A percentile compares a stretch with the other conserved stretches of the same genome.
Evolutionary conservation across 2,113 vertebrate species (phyloP).

Genomic region (Cichladusa arquata): DNA sequence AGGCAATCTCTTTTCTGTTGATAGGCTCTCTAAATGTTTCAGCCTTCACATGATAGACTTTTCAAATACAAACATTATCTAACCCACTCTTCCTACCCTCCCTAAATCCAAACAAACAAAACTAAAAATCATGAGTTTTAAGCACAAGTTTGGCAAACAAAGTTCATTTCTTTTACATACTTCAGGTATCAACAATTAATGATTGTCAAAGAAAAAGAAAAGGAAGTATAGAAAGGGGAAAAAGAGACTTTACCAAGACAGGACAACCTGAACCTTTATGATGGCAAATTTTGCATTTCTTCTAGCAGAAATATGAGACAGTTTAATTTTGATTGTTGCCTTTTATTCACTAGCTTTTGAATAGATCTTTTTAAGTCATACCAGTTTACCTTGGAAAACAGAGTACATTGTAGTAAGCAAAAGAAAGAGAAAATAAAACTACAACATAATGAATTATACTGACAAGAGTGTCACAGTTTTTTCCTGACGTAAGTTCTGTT

Average conservation of each 20-base stretch:
- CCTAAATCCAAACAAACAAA: not conserved
- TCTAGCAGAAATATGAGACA: not conserved
- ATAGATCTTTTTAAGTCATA: conserved; percentile 4
- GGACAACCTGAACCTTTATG: not conserved
- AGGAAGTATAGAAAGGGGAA: not conserved
- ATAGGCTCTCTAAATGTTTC: not conserved
- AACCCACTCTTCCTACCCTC: not conserved
- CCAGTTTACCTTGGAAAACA: conserved; percentile 15
- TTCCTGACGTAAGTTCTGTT: not conserved
- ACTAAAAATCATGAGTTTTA: not conserved
- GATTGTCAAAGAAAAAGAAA: not conserved
- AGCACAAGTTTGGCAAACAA: not conserved
- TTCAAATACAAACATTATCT: not conserved
- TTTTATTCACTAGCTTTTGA: not conserved
- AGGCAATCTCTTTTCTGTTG: not conserved
- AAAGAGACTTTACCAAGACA: not conserved
- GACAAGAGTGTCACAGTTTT: not conserved
- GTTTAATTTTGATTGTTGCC: not conserved
- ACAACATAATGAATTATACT: not conserved
- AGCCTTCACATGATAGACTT: not conserved
- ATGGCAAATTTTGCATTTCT: not conserved
- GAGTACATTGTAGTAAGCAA: not conserved
- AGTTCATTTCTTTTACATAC: not conserved
- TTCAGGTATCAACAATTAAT: not conserved
- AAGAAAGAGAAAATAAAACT: not conserved